Percentiles rank a stretch among this genome's conserved stretches.
Evolutionary conservation across 2,888 invertebrate genomes (phyloP).

Genomic region (Zaprionus obscuricornis): DNA sequence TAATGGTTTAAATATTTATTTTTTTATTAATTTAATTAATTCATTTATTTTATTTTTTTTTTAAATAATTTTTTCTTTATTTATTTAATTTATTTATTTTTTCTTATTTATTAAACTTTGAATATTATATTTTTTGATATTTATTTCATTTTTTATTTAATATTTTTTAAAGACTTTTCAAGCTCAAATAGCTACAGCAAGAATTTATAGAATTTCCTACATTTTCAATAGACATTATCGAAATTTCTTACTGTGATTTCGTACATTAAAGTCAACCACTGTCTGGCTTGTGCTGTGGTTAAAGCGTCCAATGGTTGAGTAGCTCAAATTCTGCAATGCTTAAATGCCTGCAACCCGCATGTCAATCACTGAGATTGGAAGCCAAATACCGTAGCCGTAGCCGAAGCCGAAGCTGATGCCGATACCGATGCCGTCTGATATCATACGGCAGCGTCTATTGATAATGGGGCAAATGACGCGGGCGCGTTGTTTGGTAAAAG

Average conservation of each 20-base stretch:
- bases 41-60: no score
- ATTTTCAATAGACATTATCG: neutral
- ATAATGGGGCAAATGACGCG: slow-evolving; percentile 66
- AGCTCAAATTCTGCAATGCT: no score
- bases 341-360: slow-evolving; percentile 61
- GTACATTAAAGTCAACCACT: slow-evolving; percentile 41
- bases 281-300: slow-evolving; percentile 42
- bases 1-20: no score
- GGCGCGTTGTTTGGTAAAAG: slow-evolving; percentile 14
- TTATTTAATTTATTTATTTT: no score
- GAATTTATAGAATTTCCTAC: neutral
- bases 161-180: no score
- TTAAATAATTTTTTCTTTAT: no score
- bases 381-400: slow-evolving; percentile 36
- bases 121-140: no score
- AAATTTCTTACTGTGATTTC: no score
- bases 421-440: slow-evolving; percentile 46
- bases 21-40: no score
- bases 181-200: neutral
- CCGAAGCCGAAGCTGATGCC: no score
- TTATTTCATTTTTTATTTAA: no score
- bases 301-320: slow-evolving; percentile 34
- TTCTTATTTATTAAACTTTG: no score
- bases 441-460: slow-evolving; percentile 43
- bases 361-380: slow-evolving; percentile 72